Percentiles rank a stretch among this genome's conserved stretches.
Conservation (phyloP, 2,797 vertebrate species). For the Eleutherodactylus coqui region DNA sequence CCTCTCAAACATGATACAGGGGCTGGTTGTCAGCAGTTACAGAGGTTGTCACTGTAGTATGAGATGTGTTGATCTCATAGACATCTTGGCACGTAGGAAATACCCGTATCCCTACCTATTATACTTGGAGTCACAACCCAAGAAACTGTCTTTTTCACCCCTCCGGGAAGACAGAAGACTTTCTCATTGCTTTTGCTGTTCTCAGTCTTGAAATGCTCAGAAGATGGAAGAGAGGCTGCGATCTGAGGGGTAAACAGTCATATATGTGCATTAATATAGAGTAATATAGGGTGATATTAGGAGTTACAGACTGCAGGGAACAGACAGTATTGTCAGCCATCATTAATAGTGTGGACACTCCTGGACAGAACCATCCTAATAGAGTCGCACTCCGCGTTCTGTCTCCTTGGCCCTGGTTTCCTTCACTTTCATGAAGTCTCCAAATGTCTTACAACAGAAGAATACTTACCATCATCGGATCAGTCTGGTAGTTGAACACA, state of each 20-base stretch:
- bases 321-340: too few relatives aligned
- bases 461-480: conserved; percentile 76
- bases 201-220: conserved; percentile 69
- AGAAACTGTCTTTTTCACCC: conserved; percentile 77
- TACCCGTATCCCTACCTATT: conserved; percentile 73
- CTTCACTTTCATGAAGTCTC: too few relatives aligned
- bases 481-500: conserved; percentile 74
- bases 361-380: too few relatives aligned
- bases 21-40: not conserved
- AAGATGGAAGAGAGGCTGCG: conserved; percentile 70
- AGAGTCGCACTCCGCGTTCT: too few relatives aligned
- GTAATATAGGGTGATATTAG: too few relatives aligned
- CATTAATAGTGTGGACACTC: too few relatives aligned
- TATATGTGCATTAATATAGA: too few relatives aligned
- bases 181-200: conserved; percentile 73
- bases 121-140: conserved; percentile 78
- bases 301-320: too few relatives aligned
- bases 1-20: too few relatives aligned
- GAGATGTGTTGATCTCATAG: too few relatives aligned
- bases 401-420: too few relatives aligned
- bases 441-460: not conserved
- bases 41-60: not conserved
- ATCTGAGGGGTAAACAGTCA: conserved; percentile 73
- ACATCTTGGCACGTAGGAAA: not conserved
- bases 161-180: conserved; percentile 76